phyloP scores from a whole-genome alignment of 2,113 vertebrate genomes.

The Phaethon lepturus region DNA sequence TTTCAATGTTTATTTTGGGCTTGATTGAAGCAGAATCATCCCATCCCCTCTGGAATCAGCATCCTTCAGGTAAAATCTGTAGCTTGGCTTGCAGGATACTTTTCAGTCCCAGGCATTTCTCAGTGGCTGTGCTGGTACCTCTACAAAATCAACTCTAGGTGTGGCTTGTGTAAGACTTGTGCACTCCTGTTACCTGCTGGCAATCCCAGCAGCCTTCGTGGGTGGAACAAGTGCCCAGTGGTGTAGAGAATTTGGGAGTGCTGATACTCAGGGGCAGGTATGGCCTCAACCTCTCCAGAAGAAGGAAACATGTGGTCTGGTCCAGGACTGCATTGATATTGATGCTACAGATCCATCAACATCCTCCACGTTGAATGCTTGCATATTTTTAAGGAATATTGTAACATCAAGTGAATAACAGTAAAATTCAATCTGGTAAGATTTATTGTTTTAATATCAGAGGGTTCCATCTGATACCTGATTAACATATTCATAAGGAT shows the following conservation, averaged over 20 bases:
- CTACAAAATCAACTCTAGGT: not conserved
- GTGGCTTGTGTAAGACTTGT: not conserved
- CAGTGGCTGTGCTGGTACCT: not conserved
- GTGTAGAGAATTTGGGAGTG: not conserved
- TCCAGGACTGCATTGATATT: not conserved
- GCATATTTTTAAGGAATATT: not conserved
- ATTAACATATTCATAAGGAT: slow-evolving; percentile 5
- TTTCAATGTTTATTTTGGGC: not conserved
- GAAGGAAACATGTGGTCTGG: rapidly evolving
- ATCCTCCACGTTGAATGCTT: not conserved
- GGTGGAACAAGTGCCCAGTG: not conserved
- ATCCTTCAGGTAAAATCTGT: not conserved
- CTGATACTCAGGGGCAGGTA: not conserved
- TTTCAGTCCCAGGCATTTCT: not conserved
- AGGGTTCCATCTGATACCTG: not conserved
- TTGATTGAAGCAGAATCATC: not conserved
- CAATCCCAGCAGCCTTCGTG: not conserved
- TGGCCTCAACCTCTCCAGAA: not conserved
- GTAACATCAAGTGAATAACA: not conserved
- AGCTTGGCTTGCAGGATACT: not conserved
- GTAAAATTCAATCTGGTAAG: not conserved
- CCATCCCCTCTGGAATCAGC: not conserved
- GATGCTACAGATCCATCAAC: not conserved
- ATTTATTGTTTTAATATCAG: not conserved
- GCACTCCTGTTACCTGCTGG: not conserved